A percentile compares a stretch with the other conserved stretches of the same genome.
phyloP scores from a whole-genome alignment of 1,140 invertebrate species.

The Philopotamus ludificatus region DNA sequence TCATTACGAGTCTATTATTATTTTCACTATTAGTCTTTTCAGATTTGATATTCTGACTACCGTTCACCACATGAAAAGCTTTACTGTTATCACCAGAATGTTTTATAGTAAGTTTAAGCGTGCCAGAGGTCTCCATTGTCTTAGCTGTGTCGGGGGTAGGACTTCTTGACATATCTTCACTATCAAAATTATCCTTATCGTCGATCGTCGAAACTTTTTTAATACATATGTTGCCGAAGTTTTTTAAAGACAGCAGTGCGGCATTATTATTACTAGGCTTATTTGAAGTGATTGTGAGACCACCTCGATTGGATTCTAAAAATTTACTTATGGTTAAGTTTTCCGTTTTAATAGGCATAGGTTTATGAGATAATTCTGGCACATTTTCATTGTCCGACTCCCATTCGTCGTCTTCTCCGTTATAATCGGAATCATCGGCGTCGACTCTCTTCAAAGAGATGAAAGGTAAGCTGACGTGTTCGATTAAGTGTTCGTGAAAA shows the following conservation, averaged over 20 bases:
- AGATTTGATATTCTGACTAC: constrained; percentile 1
- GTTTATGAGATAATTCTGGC: neutral
- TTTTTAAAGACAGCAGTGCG: constrained; percentile 3
- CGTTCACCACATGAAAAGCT: constrained; percentile 26
- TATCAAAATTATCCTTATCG: constrained; percentile 21
- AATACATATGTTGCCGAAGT: neutral
- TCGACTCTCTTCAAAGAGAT: constrained; percentile 21
- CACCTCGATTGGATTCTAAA: neutral
- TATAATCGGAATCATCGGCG: constrained; percentile 26
- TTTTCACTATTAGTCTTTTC: constrained; percentile 9
- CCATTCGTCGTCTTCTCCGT: constrained; percentile 28
- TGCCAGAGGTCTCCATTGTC: constrained; percentile 11
- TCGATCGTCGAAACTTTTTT: constrained; percentile 5
- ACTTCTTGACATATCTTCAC: neutral
- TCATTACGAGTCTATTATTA: neutral
- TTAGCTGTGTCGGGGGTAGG: neutral
- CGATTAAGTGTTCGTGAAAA: constrained; percentile 22
- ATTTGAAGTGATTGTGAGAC: constrained; percentile 6
- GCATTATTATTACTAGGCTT: constrained; percentile 5
- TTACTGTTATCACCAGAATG: constrained; percentile 27
- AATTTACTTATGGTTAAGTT: constrained; percentile 12
- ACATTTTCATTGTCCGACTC: constrained; percentile 4
- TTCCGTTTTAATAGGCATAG: neutral
- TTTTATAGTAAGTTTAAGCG: constrained; percentile 37
- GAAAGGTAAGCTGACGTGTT: constrained; percentile 25